phyloP scores from a whole-genome alignment of 2,797 vertebrate genomes.

The Borostomias antarcticus region DNA sequence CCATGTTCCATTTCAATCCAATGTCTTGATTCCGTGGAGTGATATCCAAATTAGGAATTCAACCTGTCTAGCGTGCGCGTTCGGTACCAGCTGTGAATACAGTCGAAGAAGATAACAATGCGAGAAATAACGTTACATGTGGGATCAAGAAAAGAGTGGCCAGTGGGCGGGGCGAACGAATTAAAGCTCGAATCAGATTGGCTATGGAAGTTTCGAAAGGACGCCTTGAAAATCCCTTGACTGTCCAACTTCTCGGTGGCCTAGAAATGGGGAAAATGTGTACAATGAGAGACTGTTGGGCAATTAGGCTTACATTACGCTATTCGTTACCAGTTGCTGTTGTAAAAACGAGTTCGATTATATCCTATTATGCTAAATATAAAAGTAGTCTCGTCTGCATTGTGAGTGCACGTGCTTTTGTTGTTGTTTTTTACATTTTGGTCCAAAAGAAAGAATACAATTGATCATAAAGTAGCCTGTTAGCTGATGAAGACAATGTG shows the following conservation, averaged over 20 bases:
- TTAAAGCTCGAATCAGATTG: constrained; percentile 58
- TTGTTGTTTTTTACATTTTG: too few species aligned
- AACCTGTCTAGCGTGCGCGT: constrained; percentile 14
- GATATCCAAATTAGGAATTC: constrained; percentile 1
- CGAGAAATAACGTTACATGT: constrained; percentile 59
- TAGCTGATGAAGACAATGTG: too few species aligned
- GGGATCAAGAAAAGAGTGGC: constrained; percentile 46
- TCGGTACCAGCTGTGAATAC: background rate
- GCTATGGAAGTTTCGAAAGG: constrained; percentile 74
- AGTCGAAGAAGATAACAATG: constrained; percentile 64
- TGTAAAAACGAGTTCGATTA: too few species aligned
- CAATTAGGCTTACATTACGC: too few species aligned
- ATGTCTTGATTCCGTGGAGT: constrained; percentile 6
- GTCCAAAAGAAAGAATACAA: too few species aligned
- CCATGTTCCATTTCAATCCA: constrained; percentile 17
- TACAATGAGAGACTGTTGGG: too few species aligned
- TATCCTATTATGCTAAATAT: too few species aligned
- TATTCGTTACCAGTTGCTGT: too few species aligned
- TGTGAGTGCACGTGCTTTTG: too few species aligned
- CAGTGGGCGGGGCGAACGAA: constrained; percentile 60
- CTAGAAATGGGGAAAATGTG: too few species aligned
- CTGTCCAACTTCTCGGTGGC: constrained; percentile 12
- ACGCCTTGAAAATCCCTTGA: constrained; percentile 29
- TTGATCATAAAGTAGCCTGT: too few species aligned
- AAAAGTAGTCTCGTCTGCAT: too few species aligned